Conservation (phyloP, 30 jellyfish, hydroid and myxozoan species). For the Hydractinia symbiolongicarpus region DNA sequence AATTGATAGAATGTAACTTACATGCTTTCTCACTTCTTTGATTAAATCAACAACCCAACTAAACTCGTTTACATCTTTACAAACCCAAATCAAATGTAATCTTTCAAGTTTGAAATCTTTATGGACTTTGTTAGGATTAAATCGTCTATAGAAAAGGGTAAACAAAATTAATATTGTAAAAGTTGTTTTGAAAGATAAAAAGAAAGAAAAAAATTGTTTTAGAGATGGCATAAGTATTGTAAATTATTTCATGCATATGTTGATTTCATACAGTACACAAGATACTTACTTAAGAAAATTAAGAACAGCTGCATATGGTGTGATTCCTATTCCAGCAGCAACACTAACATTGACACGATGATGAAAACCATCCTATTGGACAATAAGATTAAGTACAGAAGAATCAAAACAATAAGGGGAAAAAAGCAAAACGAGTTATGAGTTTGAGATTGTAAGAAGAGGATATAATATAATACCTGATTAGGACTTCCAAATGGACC, state of each 20-base stretch:
- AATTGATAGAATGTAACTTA: neutral
- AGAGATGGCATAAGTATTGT: neutral
- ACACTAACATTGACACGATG: slow-evolving; percentile 46
- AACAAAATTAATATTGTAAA: neutral
- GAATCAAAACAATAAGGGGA: neutral
- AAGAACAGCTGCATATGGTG: slow-evolving; percentile 77
- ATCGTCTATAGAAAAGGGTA: slow-evolving; percentile 13
- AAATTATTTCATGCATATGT: neutral
- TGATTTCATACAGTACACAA: neutral
- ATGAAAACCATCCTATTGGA: slow-evolving; percentile 54
- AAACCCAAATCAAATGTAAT: slow-evolving; percentile 71
- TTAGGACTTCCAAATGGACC: slow-evolving; percentile 90
- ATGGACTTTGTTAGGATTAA: slow-evolving; percentile 7
- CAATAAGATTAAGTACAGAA: neutral
- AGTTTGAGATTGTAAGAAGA: neutral
- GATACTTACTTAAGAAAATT: slow-evolving; percentile 46
- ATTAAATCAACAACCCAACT: slow-evolving; percentile 64
- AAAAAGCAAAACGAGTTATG: neutral
- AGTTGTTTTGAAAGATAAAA: neutral
- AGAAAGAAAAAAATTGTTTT: neutral
- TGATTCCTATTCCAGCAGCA: slow-evolving; percentile 83
- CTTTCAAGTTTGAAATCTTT: slow-evolving; percentile 45
- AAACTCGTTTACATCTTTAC: slow-evolving; percentile 58
- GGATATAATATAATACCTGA: slow-evolving; percentile 42
- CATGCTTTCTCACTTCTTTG: slow-evolving; percentile 35